Base-by-base conservation (phyloP, 2,113 vertebrate species). In the Pteruthius melanotis region DNA sequence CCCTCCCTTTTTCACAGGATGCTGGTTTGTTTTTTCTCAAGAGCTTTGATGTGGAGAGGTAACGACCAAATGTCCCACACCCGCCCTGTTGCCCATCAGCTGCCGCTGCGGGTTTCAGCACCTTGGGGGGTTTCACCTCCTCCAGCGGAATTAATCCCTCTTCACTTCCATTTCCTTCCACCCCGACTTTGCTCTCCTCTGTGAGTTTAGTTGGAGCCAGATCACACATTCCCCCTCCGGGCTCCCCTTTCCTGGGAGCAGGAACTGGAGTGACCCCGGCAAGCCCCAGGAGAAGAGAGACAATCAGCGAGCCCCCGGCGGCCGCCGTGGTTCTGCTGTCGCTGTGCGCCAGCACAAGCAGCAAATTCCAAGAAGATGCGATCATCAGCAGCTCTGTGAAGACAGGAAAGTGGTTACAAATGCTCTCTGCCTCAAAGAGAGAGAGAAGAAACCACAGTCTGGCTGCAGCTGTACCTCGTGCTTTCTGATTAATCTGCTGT, bases 311-410 rank as follows among this genome's bases (percentile, higher is more conserved):
- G 97, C 95, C 94, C 92, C 86, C 53, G 8, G 33, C 21, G 10
- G 94, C 72, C 35, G 75, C 27, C 47, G 87, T 72, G 87, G 85
- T 87, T 97, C 93, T 96, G 93, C 59, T 82, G 85, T 64, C 18
- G 33, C 90, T 92, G 60, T 92, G 85, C 39, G 76, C 93, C 97
- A 97, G 97, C 92, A 98, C 97, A 83, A 98, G 97, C 93, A 97
- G 89, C 90, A 63, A 98, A 98, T 98, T 98, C 98, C 97, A 98
- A 97, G 97, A 97, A 97, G 93, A 94, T 97, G 97, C 90, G 93
- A 97, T 96, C 97, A 98, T 96, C 91, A 50, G 71, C 87, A 97
- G 96, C 96, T 98, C 98, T 93, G 97, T 90, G 98, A 98, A 98
- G 97, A 97, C 98, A 97, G 97, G 97, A 97, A 98, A 98, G 97